Conservation (phyloP, 2,113 vertebrate genomes). For the Carassius auratus region DNA sequence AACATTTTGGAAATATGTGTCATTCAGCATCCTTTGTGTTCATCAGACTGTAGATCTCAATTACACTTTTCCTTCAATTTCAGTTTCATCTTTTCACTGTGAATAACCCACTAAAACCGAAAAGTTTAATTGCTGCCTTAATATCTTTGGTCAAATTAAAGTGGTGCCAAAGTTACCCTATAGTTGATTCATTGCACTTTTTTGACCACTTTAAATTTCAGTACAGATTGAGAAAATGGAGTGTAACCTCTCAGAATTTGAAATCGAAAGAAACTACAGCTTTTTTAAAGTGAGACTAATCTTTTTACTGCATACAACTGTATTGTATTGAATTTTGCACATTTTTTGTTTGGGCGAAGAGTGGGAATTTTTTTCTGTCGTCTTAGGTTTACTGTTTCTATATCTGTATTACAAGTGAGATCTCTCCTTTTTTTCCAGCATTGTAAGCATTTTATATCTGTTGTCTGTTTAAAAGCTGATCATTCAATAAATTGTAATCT, state of each 20-base stretch:
- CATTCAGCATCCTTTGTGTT: background rate
- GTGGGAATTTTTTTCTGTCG: too few relatives aligned
- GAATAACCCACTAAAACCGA: background rate
- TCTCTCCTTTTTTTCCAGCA: background rate
- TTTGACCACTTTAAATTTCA: background rate
- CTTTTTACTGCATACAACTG: background rate
- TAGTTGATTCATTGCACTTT: slow-evolving; percentile 16
- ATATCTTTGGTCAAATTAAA: background rate
- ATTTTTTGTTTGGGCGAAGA: background rate
- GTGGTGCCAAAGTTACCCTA: slow-evolving; percentile 18
- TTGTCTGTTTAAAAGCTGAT: background rate
- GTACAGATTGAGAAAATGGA: background rate
- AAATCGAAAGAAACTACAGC: background rate
- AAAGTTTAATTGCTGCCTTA: background rate
- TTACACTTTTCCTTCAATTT: background rate
- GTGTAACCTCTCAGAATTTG: background rate
- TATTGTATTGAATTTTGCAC: background rate
- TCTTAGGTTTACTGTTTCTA: background rate
- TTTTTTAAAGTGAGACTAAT: background rate
- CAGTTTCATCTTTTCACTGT: background rate
- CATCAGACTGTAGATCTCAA: background rate
- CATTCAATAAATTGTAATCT: slow-evolving; percentile 36
- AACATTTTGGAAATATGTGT: background rate
- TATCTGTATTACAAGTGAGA: background rate
- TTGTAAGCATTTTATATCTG: background rate